Percentiles rank a stretch among this genome's conserved stretches.
Conservation (phyloP, 2,888 invertebrate genomes). For the Pyralis farinalis region DNA sequence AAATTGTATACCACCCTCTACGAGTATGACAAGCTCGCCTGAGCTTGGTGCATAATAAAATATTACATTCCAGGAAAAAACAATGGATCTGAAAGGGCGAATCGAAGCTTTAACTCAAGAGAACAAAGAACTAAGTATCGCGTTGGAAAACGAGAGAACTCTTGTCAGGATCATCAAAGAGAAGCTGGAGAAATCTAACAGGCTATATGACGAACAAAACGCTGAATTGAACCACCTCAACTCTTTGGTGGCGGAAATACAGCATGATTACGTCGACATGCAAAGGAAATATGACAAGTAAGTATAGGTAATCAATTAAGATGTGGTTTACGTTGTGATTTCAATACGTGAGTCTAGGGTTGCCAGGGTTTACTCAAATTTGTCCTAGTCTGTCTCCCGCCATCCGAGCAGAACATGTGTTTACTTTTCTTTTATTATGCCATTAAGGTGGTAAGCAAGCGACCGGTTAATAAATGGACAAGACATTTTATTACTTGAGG, state of each 20-base stretch:
- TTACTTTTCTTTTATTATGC: too few relatives aligned
- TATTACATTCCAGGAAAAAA: conserved; percentile 51
- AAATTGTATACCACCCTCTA: too few relatives aligned
- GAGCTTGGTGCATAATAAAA: neutral
- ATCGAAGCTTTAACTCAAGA: conserved; percentile 71
- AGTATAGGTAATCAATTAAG: too few relatives aligned
- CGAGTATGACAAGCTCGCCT: neutral
- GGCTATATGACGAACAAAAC: conserved; percentile 73
- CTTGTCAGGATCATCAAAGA: conserved; percentile 71
- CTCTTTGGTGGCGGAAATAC: conserved; percentile 62
- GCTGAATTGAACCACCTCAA: conserved; percentile 67
- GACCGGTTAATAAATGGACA: too few relatives aligned
- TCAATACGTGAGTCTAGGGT: too few relatives aligned
- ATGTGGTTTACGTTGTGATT: too few relatives aligned
- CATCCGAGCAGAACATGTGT: too few relatives aligned
- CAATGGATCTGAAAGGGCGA: conserved; percentile 61
- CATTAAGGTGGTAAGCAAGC: too few relatives aligned
- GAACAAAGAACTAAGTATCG: conserved; percentile 66
- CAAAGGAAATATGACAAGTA: conserved; percentile 69
- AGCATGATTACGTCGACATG: conserved; percentile 61
- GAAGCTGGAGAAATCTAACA: conserved; percentile 70
- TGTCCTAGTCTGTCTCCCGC: too few relatives aligned
- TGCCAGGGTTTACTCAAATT: too few relatives aligned
- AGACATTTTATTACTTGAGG: too few relatives aligned
- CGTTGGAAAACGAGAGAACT: conserved; percentile 78